A percentile compares a stretch with the other conserved stretches of the same genome.
These are phyloP conservation scores for Alloplasta piceator DNA, from an alignment of 2,888 invertebrate species.

Conservation along the genomic window DNA sequence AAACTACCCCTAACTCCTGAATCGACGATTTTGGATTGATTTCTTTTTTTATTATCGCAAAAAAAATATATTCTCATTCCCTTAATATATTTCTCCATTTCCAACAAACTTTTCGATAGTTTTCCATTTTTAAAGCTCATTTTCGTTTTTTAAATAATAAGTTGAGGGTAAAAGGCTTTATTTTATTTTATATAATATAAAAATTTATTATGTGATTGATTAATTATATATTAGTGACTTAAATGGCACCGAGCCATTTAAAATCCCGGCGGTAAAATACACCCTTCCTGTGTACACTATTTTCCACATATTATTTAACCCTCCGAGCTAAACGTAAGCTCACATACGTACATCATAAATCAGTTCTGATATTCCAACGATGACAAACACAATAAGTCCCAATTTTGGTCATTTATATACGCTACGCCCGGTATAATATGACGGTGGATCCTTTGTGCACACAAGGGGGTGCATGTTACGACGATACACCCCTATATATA, in stretches of 20 bases:
- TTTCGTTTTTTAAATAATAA: too few species aligned
- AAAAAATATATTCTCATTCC: too few species aligned
- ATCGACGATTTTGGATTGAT: too few species aligned
- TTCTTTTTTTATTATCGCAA: too few species aligned
- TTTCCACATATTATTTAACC: slow-evolving; percentile 11
- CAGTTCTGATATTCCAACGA: slow-evolving; percentile 76
- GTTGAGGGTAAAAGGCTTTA: too few species aligned
- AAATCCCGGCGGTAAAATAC: slow-evolving; percentile 41
- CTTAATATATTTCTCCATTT: too few species aligned
- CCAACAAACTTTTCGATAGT: too few species aligned
- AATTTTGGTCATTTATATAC: slow-evolving; percentile 83
- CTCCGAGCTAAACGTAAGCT: neutral
- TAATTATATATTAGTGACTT: slow-evolving; percentile 3
- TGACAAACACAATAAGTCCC: slow-evolving; percentile 83
- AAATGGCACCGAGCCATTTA: slow-evolving; percentile 49
- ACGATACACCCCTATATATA: slow-evolving; percentile 37
- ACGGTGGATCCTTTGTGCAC: slow-evolving; percentile 82
- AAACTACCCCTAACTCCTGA: too few species aligned
- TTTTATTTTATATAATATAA: too few species aligned
- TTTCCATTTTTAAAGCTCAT: too few species aligned
- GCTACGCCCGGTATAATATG: slow-evolving; percentile 82
- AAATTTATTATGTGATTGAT: too few species aligned
- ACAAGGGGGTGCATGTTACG: slow-evolving; percentile 71
- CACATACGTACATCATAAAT: slow-evolving; percentile 70
- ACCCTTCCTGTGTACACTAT: neutral